These are phyloP conservation scores for Aythya baeri DNA, from an alignment of 2,113 vertebrate species.

Conservation along the genomic window DNA sequence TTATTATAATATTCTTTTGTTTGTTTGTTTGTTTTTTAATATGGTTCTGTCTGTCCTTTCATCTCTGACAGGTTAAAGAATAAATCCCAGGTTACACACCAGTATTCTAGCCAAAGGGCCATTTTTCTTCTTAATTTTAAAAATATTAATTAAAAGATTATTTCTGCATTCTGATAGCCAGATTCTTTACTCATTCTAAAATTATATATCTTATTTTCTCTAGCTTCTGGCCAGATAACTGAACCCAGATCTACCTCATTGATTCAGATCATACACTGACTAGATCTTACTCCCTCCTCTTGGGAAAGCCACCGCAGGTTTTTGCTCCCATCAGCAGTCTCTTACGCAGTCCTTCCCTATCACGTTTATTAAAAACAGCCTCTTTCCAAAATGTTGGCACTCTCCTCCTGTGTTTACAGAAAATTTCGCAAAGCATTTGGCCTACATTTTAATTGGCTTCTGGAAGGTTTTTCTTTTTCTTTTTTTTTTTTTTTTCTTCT, in stretches of 20 bases:
- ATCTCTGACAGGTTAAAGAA: not conserved
- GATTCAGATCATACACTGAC: not conserved
- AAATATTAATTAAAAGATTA: not conserved
- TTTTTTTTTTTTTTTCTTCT: not conserved
- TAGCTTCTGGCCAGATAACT: not conserved
- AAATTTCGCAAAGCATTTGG: slow-evolving; percentile 54
- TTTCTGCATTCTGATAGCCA: not conserved
- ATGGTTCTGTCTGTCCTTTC: not conserved
- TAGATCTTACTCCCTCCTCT: not conserved
- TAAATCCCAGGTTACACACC: accelerated
- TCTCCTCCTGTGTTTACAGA: slow-evolving; percentile 39
- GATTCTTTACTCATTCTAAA: not conserved
- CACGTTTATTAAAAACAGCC: slow-evolving; percentile 23
- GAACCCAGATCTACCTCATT: not conserved
- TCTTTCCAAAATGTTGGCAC: not conserved
- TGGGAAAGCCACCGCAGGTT: not conserved
- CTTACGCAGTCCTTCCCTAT: not conserved
- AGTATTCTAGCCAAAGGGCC: not conserved
- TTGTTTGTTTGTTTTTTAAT: too few relatives aligned
- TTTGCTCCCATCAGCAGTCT: not conserved
- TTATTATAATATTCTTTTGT: not conserved
- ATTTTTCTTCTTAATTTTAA: not conserved
- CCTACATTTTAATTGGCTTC: slow-evolving; percentile 49
- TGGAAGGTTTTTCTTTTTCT: not conserved
- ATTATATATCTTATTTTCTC: not conserved